Evolutionary conservation across 2,888 invertebrate genomes (phyloP).

Genomic region (Stenotaenia linearis): DNA sequence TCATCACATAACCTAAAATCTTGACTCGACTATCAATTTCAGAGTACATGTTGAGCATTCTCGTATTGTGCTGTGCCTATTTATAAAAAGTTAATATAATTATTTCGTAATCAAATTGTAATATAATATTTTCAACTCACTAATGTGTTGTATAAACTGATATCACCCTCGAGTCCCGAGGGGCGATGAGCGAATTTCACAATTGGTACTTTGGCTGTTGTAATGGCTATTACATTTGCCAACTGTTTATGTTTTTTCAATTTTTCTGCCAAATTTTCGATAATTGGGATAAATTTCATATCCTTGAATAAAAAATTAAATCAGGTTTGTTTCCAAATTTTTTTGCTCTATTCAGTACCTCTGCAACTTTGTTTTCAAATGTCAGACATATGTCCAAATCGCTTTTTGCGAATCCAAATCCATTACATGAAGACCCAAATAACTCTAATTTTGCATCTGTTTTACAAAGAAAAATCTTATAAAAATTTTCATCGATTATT

Average conservation of each 20-base stretch:
- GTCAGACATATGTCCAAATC: constrained; percentile 58
- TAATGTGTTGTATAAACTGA: constrained; percentile 56
- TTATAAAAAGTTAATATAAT: constrained; percentile 34
- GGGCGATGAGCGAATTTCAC: constrained; percentile 53
- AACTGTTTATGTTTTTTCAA: constrained; percentile 46
- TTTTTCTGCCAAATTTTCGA: constrained; percentile 47
- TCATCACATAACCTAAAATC: constrained; percentile 53
- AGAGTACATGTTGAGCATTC: constrained; percentile 52
- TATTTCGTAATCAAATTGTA: neutral
- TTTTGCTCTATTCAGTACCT: constrained; percentile 41
- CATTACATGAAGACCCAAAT: constrained; percentile 58
- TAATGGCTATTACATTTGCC: constrained; percentile 50
- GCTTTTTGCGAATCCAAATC: constrained; percentile 54
- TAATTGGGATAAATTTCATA: constrained; percentile 41
- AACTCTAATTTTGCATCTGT: constrained; percentile 49
- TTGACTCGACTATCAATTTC: constrained; percentile 52
- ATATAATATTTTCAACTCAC: constrained; percentile 40
- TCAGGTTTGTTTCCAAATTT: neutral
- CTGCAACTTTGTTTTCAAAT: constrained; percentile 47
- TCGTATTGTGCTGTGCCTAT: constrained; percentile 54
- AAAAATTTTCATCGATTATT: constrained; percentile 29
- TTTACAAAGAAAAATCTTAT: neutral
- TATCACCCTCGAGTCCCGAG: constrained; percentile 54
- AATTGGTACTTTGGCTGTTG: constrained; percentile 58
- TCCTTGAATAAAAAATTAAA: constrained; percentile 42